Evolutionary conservation across 2,113 vertebrate species (phyloP), one percentile per base, ranked within the genome.

Genomic region (Psittacula cyanocephala): DNA sequence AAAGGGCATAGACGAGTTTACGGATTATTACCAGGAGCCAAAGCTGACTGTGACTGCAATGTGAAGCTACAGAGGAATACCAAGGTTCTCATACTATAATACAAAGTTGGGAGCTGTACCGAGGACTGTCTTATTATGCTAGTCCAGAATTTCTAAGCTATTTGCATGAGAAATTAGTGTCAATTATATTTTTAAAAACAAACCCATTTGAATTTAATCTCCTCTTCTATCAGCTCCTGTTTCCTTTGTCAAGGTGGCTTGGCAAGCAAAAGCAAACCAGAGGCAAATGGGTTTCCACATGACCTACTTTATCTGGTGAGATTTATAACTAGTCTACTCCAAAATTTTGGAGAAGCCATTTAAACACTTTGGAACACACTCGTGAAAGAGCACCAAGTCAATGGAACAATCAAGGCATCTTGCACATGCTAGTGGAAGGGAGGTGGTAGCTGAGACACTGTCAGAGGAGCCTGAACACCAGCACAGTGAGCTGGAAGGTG

Each of bases 281-380:
- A 75, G 80, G 68, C 86, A 92, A 94, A 91, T 76, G 86, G 86
- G 79, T 95, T 95, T 93, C 89, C 72, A 86, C 77, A 49, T 86
- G 90, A 94, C 65, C 77, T 96, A 76, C 52, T 95, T 95, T 84
- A 72, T 91, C 57, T 94, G 92, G 82, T 3, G 6, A 95, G 74
- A 71, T 44, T 19, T 1, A 84, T 39, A 75, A 91, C 80, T 33
- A 81, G 63, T 17, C 88, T 79, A 33, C 81, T 90, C 83, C 74
- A 86, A 67, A 91, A 79, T 69, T 88, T 84, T 59, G 80, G 74
- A 92, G 69, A 91, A 81, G 33, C 37, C 43, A 24, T 92, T 82
- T 57, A 69, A 75, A 33, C 37, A 22, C 33, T 78, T 81, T 5
- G 50, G 64, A 93, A 93, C 2, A 2, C 29, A 44, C 17, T 41